phyloP scores from a whole-genome alignment of 2,797 vertebrate genomes.

The Danio kyathit region DNA sequence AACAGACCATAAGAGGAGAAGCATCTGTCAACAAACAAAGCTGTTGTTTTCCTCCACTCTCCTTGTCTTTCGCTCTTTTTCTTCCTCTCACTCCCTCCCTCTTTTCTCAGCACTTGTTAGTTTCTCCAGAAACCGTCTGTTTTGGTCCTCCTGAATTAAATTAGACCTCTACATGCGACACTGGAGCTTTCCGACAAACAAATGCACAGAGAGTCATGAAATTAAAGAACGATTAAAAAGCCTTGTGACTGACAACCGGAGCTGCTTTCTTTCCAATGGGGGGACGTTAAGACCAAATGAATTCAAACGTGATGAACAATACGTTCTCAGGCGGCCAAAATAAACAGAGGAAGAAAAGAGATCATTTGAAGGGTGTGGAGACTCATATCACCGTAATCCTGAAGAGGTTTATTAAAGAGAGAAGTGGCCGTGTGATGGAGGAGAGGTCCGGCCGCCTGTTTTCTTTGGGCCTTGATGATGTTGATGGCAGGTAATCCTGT shows the following conservation, averaged over 20 bases:
- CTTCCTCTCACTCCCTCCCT: slow-evolving; percentile 89
- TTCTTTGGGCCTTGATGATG: slow-evolving; percentile 61
- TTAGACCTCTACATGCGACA: slow-evolving; percentile 56
- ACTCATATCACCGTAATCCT: slow-evolving; percentile 60
- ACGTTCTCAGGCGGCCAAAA: slow-evolving; percentile 29
- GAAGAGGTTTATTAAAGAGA: slow-evolving; percentile 60
- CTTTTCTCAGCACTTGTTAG: slow-evolving; percentile 73
- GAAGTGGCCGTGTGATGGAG: slow-evolving; percentile 45
- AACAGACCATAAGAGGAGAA: slow-evolving; percentile 94
- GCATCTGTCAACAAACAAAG: slow-evolving; percentile 99
- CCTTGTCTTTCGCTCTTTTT: slow-evolving; percentile 86
- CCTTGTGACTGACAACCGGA: neutral
- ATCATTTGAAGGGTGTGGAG: slow-evolving; percentile 54
- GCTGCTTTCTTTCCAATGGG: neutral
- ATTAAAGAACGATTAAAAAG: slow-evolving; percentile 13
- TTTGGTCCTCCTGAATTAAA: slow-evolving; percentile 57
- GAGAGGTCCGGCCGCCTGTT: slow-evolving; percentile 52
- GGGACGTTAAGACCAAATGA: slow-evolving; percentile 14
- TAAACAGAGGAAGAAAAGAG: slow-evolving; percentile 57
- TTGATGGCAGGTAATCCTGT: slow-evolving; percentile 66
- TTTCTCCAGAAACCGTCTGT: slow-evolving; percentile 60
- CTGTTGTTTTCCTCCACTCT: slow-evolving; percentile 96
- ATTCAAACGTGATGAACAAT: slow-evolving; percentile 43
- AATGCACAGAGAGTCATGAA: slow-evolving; percentile 7
- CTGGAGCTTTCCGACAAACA: slow-evolving; percentile 39